These are phyloP conservation scores for Aviceda subcristata DNA, from an alignment of 2,113 vertebrate genomes.

Conservation along the genomic window DNA sequence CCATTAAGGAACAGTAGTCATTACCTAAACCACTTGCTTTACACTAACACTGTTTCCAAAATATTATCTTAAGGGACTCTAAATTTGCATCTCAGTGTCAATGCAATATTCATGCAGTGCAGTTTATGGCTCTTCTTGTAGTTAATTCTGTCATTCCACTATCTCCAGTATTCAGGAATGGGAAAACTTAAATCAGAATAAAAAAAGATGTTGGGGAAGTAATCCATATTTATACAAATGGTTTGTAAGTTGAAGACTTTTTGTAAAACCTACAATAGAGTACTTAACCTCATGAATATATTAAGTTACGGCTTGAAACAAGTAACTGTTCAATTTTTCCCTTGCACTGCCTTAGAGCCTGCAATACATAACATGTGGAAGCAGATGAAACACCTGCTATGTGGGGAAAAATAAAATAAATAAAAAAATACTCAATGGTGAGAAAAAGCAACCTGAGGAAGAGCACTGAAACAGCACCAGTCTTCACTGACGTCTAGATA, in stretches of 20 bases:
- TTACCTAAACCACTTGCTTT: background rate
- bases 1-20: background rate
- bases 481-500: background rate
- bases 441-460: background rate
- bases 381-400: background rate
- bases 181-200: background rate
- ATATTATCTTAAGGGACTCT: background rate
- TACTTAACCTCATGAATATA: background rate
- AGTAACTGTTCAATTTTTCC: background rate
- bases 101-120: background rate
- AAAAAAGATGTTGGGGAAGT: background rate
- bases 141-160: background rate
- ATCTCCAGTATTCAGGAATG: background rate
- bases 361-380: background rate
- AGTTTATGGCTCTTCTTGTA: background rate
- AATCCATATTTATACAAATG: background rate
- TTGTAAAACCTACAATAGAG: background rate
- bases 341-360: background rate
- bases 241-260: background rate
- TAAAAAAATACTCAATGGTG: background rate
- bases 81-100: background rate
- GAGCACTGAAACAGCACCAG: background rate
- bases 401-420: background rate
- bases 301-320: background rate
- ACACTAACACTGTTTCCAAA: background rate